Evolutionary conservation across 2,113 vertebrate genomes (phyloP).

Genomic region (Pardalotus punctatus): DNA sequence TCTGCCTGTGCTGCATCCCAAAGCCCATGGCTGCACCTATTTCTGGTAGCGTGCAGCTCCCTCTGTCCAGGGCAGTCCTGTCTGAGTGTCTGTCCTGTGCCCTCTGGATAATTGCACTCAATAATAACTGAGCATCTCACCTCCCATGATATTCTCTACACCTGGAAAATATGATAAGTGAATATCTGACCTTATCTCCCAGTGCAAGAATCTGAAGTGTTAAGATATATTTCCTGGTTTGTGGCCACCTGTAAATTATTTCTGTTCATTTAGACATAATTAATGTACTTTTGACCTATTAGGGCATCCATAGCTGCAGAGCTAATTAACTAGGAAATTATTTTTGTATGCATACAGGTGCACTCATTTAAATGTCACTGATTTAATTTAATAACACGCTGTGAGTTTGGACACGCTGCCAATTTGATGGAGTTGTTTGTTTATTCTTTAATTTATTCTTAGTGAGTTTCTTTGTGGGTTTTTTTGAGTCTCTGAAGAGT

Average conservation of each 20-base stretch:
- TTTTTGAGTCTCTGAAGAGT: neutral
- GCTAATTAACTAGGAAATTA: slow-evolving; percentile 32
- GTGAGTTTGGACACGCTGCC: neutral
- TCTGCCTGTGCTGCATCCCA: neutral
- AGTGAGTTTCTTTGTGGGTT: neutral
- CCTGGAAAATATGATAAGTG: neutral
- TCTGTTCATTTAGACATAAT: neutral
- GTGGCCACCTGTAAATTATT: neutral
- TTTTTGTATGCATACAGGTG: slow-evolving; percentile 43
- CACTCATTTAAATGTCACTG: slow-evolving; percentile 43
- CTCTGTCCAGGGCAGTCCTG: accelerated
- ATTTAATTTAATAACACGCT: slow-evolving; percentile 10
- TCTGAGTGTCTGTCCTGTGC: neutral
- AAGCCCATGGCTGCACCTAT: neutral
- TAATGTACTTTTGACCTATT: slow-evolving; percentile 32
- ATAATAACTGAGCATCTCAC: neutral
- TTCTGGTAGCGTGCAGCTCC: neutral
- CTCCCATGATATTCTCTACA: neutral
- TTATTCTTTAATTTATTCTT: slow-evolving; percentile 22
- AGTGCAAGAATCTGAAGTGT: neutral
- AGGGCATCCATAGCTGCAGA: neutral
- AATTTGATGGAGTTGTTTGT: neutral
- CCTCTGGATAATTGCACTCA: neutral
- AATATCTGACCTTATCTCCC: neutral
- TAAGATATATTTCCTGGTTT: neutral